phyloP scores from a whole-genome alignment of 1,140 invertebrate species.

The Polypedilum vanderplanki region DNA sequence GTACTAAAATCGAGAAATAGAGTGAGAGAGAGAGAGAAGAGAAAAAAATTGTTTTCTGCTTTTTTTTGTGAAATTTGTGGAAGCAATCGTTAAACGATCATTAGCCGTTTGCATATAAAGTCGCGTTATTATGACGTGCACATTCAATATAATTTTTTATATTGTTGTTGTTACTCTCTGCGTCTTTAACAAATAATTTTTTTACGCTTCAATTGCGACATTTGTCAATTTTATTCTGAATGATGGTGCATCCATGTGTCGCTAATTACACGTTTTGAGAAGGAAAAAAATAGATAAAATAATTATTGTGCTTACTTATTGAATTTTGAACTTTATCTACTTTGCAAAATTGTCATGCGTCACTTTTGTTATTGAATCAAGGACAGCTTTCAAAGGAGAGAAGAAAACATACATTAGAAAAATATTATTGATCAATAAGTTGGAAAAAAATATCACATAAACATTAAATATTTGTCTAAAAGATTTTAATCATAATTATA shows the following conservation, averaged over 20 bases:
- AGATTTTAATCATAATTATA: too few relatives aligned
- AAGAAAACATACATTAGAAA: too few relatives aligned
- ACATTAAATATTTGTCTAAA: too few relatives aligned
- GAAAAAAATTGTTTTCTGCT: neutral
- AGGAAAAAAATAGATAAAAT: too few relatives aligned
- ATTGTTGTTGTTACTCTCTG: neutral
- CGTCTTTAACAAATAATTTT: neutral
- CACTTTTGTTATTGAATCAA: too few relatives aligned
- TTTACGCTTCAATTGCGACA: constrained; percentile 16
- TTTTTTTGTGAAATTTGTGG: constrained; percentile 15
- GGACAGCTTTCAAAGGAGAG: too few relatives aligned
- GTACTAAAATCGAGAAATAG: constrained; percentile 18
- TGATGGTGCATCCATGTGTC: constrained; percentile 16
- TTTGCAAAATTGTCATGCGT: too few relatives aligned
- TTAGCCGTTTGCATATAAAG: constrained; percentile 17
- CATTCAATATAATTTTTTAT: neutral
- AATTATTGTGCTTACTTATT: too few relatives aligned
- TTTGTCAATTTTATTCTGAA: neutral
- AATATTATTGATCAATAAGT: too few relatives aligned
- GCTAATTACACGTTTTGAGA: neutral
- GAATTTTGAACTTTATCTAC: too few relatives aligned
- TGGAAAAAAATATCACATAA: too few relatives aligned
- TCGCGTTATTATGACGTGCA: neutral
- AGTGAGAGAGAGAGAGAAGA: neutral
- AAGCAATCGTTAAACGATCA: constrained; percentile 12